Conservation (phyloP, 2,888 invertebrate genomes). For the Cephus rjabovi region DNA sequence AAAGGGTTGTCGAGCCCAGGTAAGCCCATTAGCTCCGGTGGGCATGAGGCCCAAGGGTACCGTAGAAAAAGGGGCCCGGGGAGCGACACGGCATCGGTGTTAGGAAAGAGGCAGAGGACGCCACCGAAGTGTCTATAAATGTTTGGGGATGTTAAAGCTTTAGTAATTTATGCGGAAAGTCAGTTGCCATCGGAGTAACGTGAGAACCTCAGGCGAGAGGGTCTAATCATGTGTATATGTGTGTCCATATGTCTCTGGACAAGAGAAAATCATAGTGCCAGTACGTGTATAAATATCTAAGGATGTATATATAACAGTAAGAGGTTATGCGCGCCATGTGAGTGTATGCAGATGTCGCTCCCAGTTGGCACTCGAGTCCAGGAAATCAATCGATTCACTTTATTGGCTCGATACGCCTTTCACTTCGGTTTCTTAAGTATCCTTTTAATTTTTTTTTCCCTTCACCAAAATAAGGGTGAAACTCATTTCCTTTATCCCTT, state of each 20-base stretch:
- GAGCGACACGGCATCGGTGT: constrained; percentile 27
- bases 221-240: too few relatives aligned
- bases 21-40: constrained; percentile 50
- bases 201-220: constrained; percentile 40
- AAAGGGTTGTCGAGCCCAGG: constrained; percentile 45
- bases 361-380: constrained; percentile 33
- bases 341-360: constrained; percentile 42
- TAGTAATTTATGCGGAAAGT: constrained; percentile 56
- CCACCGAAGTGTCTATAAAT: constrained; percentile 40
- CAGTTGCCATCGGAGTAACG: constrained; percentile 54
- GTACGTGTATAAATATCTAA: too few relatives aligned
- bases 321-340: constrained; percentile 37
- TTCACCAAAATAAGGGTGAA: too few relatives aligned
- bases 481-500: too few relatives aligned
- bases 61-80: neutral
- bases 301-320: too few relatives aligned
- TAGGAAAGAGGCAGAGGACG: constrained; percentile 16
- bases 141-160: constrained; percentile 28
- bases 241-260: too few relatives aligned
- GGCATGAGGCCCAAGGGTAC: constrained; percentile 10
- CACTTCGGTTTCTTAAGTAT: constrained; percentile 1
- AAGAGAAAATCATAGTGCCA: too few relatives aligned
- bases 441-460: neutral
- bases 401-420: neutral
- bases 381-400: constrained; percentile 24